phyloP scores from a whole-genome alignment of 2,113 vertebrate genomes.

The Phainopepla nitens region DNA sequence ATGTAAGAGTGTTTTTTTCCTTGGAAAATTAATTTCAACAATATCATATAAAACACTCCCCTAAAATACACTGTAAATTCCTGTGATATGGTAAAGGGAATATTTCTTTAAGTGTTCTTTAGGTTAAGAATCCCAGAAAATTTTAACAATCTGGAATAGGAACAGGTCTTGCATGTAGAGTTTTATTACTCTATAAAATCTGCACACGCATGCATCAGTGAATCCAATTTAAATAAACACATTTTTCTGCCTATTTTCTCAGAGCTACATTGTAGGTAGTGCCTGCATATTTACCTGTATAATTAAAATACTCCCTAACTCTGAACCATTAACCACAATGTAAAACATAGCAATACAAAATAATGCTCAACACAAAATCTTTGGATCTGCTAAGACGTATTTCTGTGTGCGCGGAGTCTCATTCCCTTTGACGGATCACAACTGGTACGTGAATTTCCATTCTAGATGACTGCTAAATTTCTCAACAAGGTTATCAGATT shows the following conservation, averaged over 20 bases:
- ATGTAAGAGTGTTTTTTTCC: not conserved
- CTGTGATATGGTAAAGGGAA: not conserved
- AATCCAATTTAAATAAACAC: not conserved
- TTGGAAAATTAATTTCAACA: not conserved
- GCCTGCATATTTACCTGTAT: not conserved
- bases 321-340: not conserved
- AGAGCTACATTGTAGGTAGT: not conserved
- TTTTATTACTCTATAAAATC: not conserved
- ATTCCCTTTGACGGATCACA: not conserved
- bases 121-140: not conserved
- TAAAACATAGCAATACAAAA: not conserved
- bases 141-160: not conserved
- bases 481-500: not conserved
- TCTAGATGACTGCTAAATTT: not conserved
- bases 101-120: not conserved
- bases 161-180: not conserved
- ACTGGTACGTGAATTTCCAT: not conserved
- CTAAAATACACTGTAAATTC: not conserved
- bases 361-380: not conserved
- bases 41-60: not conserved
- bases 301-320: not conserved
- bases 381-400: not conserved
- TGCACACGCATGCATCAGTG: not conserved
- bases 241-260: not conserved
- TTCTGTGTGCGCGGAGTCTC: not conserved